These are phyloP conservation scores for Cygnus olor DNA, from an alignment of 2,797 vertebrate genomes.

Conservation along the genomic window DNA sequence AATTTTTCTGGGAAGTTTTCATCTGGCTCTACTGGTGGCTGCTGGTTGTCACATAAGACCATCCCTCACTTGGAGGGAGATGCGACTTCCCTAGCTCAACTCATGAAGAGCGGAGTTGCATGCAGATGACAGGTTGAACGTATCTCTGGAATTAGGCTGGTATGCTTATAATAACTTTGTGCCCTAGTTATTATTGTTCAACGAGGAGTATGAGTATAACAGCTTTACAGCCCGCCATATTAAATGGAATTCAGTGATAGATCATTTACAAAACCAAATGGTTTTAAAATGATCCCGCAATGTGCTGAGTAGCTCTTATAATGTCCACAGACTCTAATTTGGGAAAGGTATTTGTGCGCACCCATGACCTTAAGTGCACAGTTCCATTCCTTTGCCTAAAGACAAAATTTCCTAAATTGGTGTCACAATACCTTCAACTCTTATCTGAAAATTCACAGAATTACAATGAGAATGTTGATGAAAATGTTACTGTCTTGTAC, in stretches of 20 bases:
- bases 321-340: neutral
- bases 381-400: neutral
- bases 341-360: slow-evolving; percentile 18
- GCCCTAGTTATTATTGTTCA: neutral
- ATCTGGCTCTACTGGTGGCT: neutral
- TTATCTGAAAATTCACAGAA: neutral
- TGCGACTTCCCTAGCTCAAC: neutral
- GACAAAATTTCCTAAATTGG: neutral
- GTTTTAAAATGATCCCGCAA: neutral
- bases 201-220: neutral
- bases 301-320: neutral
- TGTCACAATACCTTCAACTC: neutral
- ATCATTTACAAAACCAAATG: neutral
- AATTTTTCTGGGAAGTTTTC: neutral
- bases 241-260: neutral
- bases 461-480: neutral
- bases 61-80: neutral
- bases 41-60: neutral
- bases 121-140: accelerated
- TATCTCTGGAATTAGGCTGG: neutral
- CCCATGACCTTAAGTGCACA: neutral
- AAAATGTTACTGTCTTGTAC: neutral
- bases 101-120: neutral
- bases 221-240: neutral
- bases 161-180: neutral